Conservation (phyloP, 2,888 invertebrate species). For the Chrysolina oricalcia region DNA sequence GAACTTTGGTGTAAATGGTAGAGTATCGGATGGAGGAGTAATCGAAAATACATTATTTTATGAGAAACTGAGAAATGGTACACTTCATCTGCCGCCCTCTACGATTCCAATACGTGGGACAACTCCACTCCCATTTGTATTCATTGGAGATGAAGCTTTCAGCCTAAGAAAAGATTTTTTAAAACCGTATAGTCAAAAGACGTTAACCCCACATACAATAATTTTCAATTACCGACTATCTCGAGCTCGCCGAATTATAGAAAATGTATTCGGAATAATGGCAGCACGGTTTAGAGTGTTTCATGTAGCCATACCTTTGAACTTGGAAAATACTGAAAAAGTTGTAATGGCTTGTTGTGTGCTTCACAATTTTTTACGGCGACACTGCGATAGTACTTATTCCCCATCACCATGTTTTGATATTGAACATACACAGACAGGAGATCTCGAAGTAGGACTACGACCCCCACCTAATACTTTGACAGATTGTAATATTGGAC, state of each 20-base stretch:
- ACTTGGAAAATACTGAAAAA: slow-evolving; percentile 35
- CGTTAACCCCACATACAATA: slow-evolving; percentile 26
- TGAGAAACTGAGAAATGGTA: slow-evolving; percentile 40
- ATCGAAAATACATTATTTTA: slow-evolving; percentile 53
- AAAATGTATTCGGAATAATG: too few relatives aligned
- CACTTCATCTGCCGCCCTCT: slow-evolving; percentile 32
- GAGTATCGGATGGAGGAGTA: too few relatives aligned
- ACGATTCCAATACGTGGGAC: slow-evolving; percentile 19
- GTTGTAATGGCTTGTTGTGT: slow-evolving; percentile 51
- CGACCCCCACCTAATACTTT: slow-evolving; percentile 42
- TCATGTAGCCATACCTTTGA: slow-evolving; percentile 49
- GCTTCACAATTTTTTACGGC: slow-evolving; percentile 52
- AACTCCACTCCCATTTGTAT: slow-evolving; percentile 46
- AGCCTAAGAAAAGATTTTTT: slow-evolving; percentile 48
- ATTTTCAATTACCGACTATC: neutral
- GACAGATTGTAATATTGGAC: slow-evolving; percentile 37
- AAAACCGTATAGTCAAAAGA: slow-evolving; percentile 47
- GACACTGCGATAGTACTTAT: slow-evolving; percentile 34
- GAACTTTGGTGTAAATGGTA: slow-evolving; percentile 45
- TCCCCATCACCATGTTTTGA: slow-evolving; percentile 30
- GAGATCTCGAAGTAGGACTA: slow-evolving; percentile 39
- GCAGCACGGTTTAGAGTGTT: slow-evolving; percentile 34
- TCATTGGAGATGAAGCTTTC: slow-evolving; percentile 58
- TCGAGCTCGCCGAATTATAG: too few relatives aligned
- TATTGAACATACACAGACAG: slow-evolving; percentile 45